Base-by-base conservation (phyloP, 1,140 invertebrate species). In the Cepaea nemoralis region DNA sequence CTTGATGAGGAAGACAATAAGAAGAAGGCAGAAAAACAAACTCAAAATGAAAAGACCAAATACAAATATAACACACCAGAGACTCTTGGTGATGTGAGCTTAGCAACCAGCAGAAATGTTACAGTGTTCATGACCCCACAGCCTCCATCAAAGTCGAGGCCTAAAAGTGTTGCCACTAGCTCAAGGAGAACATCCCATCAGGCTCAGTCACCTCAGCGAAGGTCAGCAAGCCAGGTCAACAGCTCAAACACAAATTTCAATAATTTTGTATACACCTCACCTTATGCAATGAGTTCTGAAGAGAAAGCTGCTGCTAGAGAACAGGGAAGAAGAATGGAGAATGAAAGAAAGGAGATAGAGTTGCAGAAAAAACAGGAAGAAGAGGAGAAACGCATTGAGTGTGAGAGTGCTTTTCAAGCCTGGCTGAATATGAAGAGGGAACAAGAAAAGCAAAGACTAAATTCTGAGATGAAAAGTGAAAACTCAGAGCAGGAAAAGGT, bases 191-290 rank as follows among this genome's bases (percentile, higher is more conserved):
- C 16, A 48, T 35, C 45, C 19, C 77, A 70, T 12, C 59, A 71
- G 3, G 31, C 45, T 22, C 42, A 76, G 24, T 81, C 82, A 10
- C 50, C 73, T 19, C 48, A 78, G 10, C 82, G 78, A 0, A 74
- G 71, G 48, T 76, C 82, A 10, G 82, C 82, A 35, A 39, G 33
- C 31, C 37, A 42, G 8, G 24, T 14, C 2, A 50, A 22, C 16
- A 31, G 19, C 8, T 66, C 50, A 16, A 66, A 67, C 12, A 24
- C 48, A 48, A 42, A 66, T 67, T 77, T 84, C 39, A 77, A 84
- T 27, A 85, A 86, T 50, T 86, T 85, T 81, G 77, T 85, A 77
- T 90, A 90, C 77, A 83, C 78, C 76, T 90, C 89, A 31, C 88
- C 88, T 31, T 90, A 91, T 86, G 89, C 84, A 42, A 81, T 90